Percentiles rank a stretch among this genome's conserved stretches.
phyloP scores from a whole-genome alignment of 2,888 invertebrate genomes.

The Cheiracanthium punctorium region DNA sequence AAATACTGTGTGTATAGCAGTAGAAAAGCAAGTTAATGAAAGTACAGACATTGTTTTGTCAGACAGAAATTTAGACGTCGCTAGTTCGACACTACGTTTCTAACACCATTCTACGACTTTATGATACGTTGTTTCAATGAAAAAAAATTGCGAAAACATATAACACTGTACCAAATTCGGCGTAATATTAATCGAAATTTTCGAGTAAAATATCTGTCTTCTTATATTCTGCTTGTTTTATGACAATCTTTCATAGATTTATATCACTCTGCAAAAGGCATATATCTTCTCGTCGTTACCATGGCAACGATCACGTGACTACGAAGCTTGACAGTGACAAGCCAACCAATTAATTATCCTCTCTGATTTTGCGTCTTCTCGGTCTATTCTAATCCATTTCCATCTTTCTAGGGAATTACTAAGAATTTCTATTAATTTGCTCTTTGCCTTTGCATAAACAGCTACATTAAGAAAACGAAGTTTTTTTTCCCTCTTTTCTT shows the following conservation, averaged over 20 bases:
- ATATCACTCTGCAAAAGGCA: background rate
- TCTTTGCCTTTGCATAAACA: constrained; percentile 17
- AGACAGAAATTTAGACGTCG: no score
- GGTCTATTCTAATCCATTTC: constrained; percentile 14
- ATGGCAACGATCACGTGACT: constrained; percentile 5
- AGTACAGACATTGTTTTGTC: no score
- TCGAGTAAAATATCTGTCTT: no score
- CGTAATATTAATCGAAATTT: no score
- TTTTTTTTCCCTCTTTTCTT: background rate
- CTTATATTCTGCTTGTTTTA: background rate
- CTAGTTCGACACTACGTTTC: no score
- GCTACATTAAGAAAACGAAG: constrained; percentile 7
- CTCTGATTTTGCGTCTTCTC: constrained; percentile 3
- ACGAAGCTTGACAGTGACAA: constrained; percentile 7
- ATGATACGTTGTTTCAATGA: no score
- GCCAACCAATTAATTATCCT: constrained; percentile 20
- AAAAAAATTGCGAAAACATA: no score
- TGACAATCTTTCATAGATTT: background rate
- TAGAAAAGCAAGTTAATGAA: no score
- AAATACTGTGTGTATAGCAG: no score
- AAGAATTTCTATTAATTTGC: constrained; percentile 17
- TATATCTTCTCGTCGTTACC: background rate
- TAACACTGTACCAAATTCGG: no score
- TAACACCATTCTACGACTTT: no score
- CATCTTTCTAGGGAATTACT: constrained; percentile 11